phyloP scores from a whole-genome alignment of 2,113 vertebrate genomes.

The Phylloscopus trochilus region DNA sequence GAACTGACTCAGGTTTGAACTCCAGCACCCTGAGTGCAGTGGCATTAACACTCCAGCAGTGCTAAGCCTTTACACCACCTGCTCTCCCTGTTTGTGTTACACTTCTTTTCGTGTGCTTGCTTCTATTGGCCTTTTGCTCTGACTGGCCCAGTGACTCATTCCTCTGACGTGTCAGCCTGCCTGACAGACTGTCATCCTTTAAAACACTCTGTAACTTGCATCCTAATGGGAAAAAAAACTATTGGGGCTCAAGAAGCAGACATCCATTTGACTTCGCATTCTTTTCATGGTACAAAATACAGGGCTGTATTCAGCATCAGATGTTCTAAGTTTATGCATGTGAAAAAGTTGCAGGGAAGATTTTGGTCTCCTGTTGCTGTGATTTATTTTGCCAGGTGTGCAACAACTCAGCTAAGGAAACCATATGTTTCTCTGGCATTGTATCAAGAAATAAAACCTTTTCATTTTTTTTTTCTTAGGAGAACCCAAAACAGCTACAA shows the following conservation, averaged over 20 bases:
- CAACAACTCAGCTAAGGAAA: constrained; percentile 39
- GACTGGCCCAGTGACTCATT: neutral
- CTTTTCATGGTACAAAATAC: neutral
- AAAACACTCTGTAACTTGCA: neutral
- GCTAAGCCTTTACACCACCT: constrained; percentile 60
- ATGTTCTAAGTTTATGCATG: neutral
- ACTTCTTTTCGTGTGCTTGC: constrained; percentile 21
- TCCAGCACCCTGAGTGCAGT: neutral
- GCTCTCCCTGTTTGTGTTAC: constrained; percentile 48
- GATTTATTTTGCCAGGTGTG: constrained; percentile 67
- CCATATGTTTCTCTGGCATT: constrained; percentile 57
- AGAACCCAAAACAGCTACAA: neutral
- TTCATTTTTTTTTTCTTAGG: neutral
- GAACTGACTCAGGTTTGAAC: neutral
- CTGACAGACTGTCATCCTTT: neutral
- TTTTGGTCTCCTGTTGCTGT: constrained; percentile 43
- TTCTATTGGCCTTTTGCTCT: constrained; percentile 10
- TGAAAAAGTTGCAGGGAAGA: constrained; percentile 41
- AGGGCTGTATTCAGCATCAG: neutral
- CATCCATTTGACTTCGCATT: constrained; percentile 5
- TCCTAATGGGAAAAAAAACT: neutral
- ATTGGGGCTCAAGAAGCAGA: neutral
- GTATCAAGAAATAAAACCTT: constrained; percentile 26
- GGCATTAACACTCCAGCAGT: constrained; percentile 56
- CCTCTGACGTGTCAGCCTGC: neutral